Base-by-base conservation (phyloP, 2,888 invertebrate genomes). In the Drosophila mulleri region DNA sequence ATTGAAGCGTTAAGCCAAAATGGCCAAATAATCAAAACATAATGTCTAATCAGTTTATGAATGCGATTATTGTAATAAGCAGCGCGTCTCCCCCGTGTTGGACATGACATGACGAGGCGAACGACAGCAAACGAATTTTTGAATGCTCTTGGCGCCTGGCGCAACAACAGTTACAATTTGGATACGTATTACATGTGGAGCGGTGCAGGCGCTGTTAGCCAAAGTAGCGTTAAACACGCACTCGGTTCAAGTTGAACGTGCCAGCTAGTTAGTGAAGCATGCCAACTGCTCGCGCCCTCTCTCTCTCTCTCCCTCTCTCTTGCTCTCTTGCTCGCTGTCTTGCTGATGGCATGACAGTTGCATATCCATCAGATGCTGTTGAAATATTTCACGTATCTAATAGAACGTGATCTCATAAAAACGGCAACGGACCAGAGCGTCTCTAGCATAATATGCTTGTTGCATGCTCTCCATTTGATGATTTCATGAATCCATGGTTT, bases 401-500 rank as follows among this genome's bases (percentile, higher is more conserved):
- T 88, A 90, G 91, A 91, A 91, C 91, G 91, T 91, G 91, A 90
- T 91, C 91, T 83, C 90, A 89, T 89, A 83, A 90, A 90, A 72
- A 50, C 74, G 50, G 50, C 67, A 71, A 56, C 61, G 37, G 53
- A 61, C 66, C 65, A 67, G 53, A 64, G 63, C 62, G 67, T 67
- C 44, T 48, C n/a, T n/a, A 64, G 50, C 41, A 44, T 57, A 57
- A 67, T 64, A 52, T 67, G 47, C 47, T 78, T 29, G 26, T 52
- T 53, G 48, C 57, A 48, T 56, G 50, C 56, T 56, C 41, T 61
- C 35, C 1, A 20, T 54, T 60, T 39, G n/a, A 39, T 39, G n/a
- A 39, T 39, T 20, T 39, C 50, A 20, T 41, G 41, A 45, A 69
- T 74, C 60, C 44, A 41, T 41, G 41, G 42, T 74, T 74, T 63